phyloP scores from a whole-genome alignment of 1,140 invertebrate genomes.

The Scylla paramamosain region DNA sequence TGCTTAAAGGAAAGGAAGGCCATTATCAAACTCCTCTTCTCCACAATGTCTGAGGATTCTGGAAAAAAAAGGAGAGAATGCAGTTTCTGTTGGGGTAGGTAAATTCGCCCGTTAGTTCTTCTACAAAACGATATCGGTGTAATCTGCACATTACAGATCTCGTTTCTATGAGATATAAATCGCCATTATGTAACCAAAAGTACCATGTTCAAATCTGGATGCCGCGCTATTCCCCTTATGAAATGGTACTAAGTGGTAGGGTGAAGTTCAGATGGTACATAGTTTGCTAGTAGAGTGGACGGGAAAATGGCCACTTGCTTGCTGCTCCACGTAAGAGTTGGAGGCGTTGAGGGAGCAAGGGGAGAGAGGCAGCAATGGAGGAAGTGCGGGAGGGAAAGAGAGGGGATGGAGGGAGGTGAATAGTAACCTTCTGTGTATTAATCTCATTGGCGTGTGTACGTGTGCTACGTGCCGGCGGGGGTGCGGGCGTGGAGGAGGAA shows the following conservation, averaged over 20 bases:
- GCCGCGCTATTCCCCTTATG: background rate
- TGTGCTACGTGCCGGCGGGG: background rate
- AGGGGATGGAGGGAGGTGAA: background rate
- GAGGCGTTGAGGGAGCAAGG: background rate
- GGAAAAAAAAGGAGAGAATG: too few species aligned
- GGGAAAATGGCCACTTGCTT: background rate
- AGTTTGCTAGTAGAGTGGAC: background rate
- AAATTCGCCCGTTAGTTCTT: too few species aligned
- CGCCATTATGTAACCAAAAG: too few species aligned
- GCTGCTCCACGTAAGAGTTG: background rate
- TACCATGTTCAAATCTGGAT: too few species aligned
- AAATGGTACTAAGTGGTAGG: background rate
- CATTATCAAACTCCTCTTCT: background rate
- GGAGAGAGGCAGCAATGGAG: background rate
- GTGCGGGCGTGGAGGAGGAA: background rate
- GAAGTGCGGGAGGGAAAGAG: background rate
- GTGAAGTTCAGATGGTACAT: background rate
- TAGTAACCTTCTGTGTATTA: background rate
- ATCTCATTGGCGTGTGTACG: background rate
- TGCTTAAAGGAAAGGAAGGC: background rate
- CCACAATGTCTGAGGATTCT: too few species aligned
- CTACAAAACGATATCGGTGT: too few species aligned
- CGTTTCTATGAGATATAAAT: too few species aligned
- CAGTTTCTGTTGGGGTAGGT: too few species aligned
- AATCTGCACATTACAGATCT: too few species aligned